Evolutionary conservation across 2,113 vertebrate species (phyloP), one percentile per base, ranked within the genome.

Genomic region (Ibidorhyncha struthersii): DNA sequence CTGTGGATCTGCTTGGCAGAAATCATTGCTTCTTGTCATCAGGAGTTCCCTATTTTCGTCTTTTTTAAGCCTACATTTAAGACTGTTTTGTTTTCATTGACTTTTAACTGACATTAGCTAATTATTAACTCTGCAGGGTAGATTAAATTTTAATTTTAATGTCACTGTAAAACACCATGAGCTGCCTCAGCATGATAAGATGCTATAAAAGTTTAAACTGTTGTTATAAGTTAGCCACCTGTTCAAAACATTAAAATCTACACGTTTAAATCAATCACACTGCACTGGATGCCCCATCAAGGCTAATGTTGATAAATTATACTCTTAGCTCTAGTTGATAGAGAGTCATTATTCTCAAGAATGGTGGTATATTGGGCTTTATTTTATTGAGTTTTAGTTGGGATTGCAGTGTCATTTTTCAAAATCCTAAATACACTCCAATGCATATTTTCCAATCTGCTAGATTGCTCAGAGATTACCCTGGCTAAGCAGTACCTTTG

Each of bases 101-200:
- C 96, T 97, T 97, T 97, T 98, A 97, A 93, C 73, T 98, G 96
- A 97, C 94, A 97, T 94, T 96, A 94, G 88, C 92, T 98, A 97
- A 97, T 98, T 97, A 98, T 97, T 97, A 97, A 87, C 94, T 92
- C 94, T 88, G 89, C 70, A 96, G 95, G 94, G 98, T 95, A 97
- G 96, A 97, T 96, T 97, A 97, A 96, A 98, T 96, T 97, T 98
- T 98, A 98, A 97, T 97, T 98, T 98, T 97, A 97, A 97, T 98
- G 94, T 96, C 87, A 95, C 91, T 97, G 74, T 97, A 96, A 97
- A 98, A 96, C 89, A 87, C 84, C 62, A 86, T 81, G 85, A 95
- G 90, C 94, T 97, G 83, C 93, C 92, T 96, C 93, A 96, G 90
- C 77, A 82, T 96, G 93, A 91, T 93, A 97, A 93, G 85, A 94